These are phyloP conservation scores for Anadara kagoshimensis DNA, from an alignment of 1,140 invertebrate species.

Conservation along the genomic window DNA sequence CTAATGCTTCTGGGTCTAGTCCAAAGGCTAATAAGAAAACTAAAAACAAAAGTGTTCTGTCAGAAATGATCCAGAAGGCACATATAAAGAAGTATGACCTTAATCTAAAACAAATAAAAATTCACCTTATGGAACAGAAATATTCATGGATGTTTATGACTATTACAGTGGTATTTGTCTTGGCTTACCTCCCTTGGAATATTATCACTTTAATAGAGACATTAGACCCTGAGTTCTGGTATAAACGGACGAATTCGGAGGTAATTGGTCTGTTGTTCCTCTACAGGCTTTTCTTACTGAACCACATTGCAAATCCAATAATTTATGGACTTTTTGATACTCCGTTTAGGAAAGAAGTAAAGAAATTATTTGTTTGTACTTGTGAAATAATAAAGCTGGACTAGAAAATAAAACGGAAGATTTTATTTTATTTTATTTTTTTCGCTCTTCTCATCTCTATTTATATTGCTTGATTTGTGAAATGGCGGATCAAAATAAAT, in stretches of 20 bases:
- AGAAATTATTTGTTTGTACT: background rate
- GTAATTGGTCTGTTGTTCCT: background rate
- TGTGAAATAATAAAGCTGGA: no score
- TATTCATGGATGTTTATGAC: conserved; percentile 15
- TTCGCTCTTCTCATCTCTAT: no score
- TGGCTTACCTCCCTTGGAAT: conserved; percentile 12
- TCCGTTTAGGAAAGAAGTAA: conserved; percentile 7
- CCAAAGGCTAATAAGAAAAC: background rate
- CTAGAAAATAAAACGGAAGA: no score
- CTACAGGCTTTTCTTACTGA: background rate
- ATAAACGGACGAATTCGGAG: background rate
- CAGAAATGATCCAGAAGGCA: background rate
- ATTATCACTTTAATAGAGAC: background rate
- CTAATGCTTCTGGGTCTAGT: background rate
- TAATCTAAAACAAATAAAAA: background rate
- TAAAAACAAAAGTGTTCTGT: background rate
- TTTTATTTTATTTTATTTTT: no score
- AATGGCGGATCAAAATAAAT: no score
- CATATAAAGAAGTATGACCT: background rate
- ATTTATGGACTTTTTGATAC: conserved; percentile 31
- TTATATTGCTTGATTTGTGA: no score
- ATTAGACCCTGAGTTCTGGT: background rate
- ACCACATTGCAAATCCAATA: conserved; percentile 26
- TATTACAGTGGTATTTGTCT: background rate
- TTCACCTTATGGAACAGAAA: background rate